Base-by-base conservation (phyloP, 1,140 invertebrate species). In the Zaprionus capensis region DNA sequence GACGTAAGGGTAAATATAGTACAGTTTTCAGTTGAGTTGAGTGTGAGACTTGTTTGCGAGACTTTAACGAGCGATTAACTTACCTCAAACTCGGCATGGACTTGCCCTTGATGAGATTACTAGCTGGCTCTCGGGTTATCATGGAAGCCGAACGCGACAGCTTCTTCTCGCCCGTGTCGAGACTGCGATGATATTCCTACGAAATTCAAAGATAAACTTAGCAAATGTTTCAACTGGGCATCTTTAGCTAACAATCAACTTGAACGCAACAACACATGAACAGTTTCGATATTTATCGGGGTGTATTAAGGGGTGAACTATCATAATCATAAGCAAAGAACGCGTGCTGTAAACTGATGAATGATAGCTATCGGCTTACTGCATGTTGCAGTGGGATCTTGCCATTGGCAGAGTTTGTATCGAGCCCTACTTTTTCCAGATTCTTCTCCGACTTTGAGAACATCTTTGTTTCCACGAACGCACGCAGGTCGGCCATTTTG, bases 11-110 rank as follows among this genome's bases (percentile, higher is more conserved):
- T 38, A 41, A 12, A 24, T 51, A 51, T 41, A 41, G 38, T 41
- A 15, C 0, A 51, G 46, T 51, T 20, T 24, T 51, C 17, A 36
- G 28, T 82, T 49, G 15, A 68, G 65, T 71, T 78, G 14, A 17
- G 20, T 62, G 24, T 69, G 7, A 46, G n/a, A 2, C 51, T 82
- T 12, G 7, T 49, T 49, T 20, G 17, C 7, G 9, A 22, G 17
- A 9, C 17, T 22, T 49, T 22, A 22, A 4, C 28, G 20, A 22
- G 2, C 3, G 20, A 22, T 61, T 2, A n/a, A 62, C 1, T 77
- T 94, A 98, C 97, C 97, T 98, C 56, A 98, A 93, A 93, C 97
- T 98, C 6, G 98, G 98, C 97, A 98, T 98, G 94, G 97, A 98
- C 94, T 98, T 98, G 56, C 97, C 98, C 94, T 98, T 98, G 53